These are phyloP conservation scores for Heterotis niloticus DNA, from an alignment of 2,113 vertebrate species.

Conservation along the genomic window DNA sequence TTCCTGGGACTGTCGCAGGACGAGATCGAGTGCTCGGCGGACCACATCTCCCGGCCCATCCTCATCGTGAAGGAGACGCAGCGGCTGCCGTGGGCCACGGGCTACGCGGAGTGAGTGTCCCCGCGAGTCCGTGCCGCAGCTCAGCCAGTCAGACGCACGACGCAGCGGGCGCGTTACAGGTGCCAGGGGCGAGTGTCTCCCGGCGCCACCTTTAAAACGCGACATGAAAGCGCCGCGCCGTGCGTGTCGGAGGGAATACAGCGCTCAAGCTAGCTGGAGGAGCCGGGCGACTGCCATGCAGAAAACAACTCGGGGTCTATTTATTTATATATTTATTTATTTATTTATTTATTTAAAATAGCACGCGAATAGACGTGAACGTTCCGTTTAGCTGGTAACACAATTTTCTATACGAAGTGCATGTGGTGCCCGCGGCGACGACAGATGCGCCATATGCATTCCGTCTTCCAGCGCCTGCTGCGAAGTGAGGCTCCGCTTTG, in stretches of 20 bases:
- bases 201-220: neutral
- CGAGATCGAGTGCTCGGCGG: conserved; percentile 88
- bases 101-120: conserved; percentile 94
- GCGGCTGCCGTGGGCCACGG: conserved; percentile 86
- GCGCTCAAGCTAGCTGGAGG: neutral
- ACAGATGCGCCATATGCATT: conserved; percentile 19
- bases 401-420: neutral
- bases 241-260: too few species aligned
- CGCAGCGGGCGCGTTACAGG: neutral
- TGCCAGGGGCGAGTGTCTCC: neutral
- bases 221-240: neutral
- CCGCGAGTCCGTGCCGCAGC: conserved; percentile 45
- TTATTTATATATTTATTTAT: neutral
- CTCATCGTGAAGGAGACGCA: conserved; percentile 83
- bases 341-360: too few species aligned
- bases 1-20: conserved; percentile 87
- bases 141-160: neutral
- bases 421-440: neutral
- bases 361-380: too few species aligned
- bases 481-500: too few species aligned
- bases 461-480: neutral
- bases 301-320: too few species aligned
- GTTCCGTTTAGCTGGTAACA: too few species aligned
- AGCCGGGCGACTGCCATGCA: neutral
- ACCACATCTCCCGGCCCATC: conserved; percentile 86